Base-by-base conservation (phyloP, 1,140 invertebrate genomes). In the Drosophila pectinifera region DNA sequence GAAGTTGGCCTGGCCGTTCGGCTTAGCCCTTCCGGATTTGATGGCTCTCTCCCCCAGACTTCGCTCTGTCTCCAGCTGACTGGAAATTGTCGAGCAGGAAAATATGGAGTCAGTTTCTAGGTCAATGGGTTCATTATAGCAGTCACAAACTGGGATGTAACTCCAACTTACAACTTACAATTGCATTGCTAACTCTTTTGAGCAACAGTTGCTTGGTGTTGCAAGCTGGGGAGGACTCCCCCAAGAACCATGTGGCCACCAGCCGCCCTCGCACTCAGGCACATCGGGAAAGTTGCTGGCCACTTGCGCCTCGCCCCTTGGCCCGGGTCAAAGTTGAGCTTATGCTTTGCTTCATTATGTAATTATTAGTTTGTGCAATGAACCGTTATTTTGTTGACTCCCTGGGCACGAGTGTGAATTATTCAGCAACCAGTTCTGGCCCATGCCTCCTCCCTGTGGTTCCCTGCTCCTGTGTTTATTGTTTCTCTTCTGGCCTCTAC, bases 331-430 rank as follows among this genome's bases (percentile, higher is more conserved):
- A 79, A 88, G 83, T 86, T 88, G 38, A 65, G 58, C 75, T 74
- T 74, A 58, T 78, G 83, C 67, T 74, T 58, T 72, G 84, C 72
- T 73, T 80, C 76, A 88, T 88, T 80, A 83, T 88, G 84, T 89
- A 89, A 89, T 88, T 89, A 88, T 88, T 84, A 84, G 80, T 84
- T 74, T 88, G 80, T 80, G 73, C 84, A 89, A 80, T 89, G 80
- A 88, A 88, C 84, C 84, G 84, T 88, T 80, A 70, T 51, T 75
- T 41, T 74, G 77, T 73, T 57, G 62, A 58, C 61, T 56, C 72
- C 70, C 48, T 31, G 73, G 53, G 55, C 58, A 41, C 34, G 64
- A 64, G 67, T 74, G 64, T 81, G 61, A 89, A 88, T 88, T 83
- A 88, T 89, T 89, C 26, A 89, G 61, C 39, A 82, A 48, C 46